Percentiles rank a stretch among this genome's conserved stretches.
Conservation (phyloP, 2,113 vertebrate genomes). For the Cephalopterus ornatus region DNA sequence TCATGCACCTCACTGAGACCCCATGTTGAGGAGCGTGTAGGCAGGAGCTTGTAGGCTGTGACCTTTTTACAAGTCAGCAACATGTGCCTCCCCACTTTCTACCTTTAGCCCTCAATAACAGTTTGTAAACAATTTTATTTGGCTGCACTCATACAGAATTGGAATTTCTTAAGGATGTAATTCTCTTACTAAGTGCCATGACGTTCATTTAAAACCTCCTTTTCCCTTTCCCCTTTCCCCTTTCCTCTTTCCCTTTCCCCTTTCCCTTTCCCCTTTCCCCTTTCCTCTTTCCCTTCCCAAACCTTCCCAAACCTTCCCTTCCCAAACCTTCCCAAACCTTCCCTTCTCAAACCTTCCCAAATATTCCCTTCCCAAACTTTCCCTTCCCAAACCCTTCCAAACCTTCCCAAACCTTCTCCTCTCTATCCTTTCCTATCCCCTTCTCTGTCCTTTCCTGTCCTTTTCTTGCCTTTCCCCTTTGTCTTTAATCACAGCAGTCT, state of each 20-base stretch:
- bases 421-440: too few species aligned
- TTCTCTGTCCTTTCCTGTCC: not conserved
- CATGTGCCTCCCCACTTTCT: not conserved
- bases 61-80: not conserved
- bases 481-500: not conserved
- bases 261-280: not conserved
- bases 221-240: not conserved
- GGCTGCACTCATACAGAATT: not conserved
- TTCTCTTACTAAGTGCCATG: not conserved
- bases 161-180: not conserved
- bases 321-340: not conserved
- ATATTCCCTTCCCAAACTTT: too few species aligned
- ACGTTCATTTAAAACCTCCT: not conserved
- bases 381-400: too few species aligned
- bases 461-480: not conserved
- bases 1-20: accelerated
- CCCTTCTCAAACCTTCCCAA: too few species aligned
- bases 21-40: not conserved
- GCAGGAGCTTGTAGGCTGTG: not conserved
- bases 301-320: too few species aligned
- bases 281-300: not conserved
- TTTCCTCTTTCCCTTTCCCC: accelerated
- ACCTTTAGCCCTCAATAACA: not conserved
- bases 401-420: too few species aligned
- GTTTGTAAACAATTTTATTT: not conserved